phyloP scores from a whole-genome alignment of 2,113 vertebrate species.

The Petrocephalus microphthalmus region DNA sequence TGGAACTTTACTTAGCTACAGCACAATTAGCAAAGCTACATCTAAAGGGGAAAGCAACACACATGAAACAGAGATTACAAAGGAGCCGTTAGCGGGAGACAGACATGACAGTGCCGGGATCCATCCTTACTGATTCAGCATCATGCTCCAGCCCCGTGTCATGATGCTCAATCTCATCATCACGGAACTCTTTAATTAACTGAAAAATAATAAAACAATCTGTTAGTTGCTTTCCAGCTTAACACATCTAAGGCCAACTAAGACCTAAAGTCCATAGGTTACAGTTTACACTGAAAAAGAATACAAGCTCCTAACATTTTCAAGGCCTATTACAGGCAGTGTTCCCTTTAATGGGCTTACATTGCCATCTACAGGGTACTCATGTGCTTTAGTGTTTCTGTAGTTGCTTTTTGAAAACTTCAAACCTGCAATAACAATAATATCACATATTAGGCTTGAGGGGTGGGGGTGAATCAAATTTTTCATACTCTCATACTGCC shows the following conservation, averaged over 20 bases:
- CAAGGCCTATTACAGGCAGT: not conserved
- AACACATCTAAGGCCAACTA: not conserved
- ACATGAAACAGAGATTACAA: not conserved
- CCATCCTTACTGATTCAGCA: constrained; percentile 73
- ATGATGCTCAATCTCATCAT: constrained; percentile 90
- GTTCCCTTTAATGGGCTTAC: not conserved
- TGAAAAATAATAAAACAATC: constrained; percentile 37
- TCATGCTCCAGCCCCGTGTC: constrained; percentile 79
- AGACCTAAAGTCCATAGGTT: not conserved
- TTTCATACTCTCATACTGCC: not conserved
- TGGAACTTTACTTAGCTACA: not conserved
- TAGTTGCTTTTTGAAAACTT: not conserved
- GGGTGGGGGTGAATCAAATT: not conserved
- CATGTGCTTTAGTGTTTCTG: not conserved
- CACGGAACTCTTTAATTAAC: constrained; percentile 86
- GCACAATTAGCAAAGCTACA: not conserved
- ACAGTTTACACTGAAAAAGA: not conserved
- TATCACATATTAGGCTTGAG: not conserved
- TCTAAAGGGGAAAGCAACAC: not conserved
- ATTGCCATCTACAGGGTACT: constrained; percentile 12
- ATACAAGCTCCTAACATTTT: not conserved
- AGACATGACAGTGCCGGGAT: not conserved
- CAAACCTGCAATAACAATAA: not conserved
- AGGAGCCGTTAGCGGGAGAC: not conserved
- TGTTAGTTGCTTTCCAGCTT: not conserved